Conservation (phyloP, 2,113 vertebrate species). For the Toxostoma redivivum region DNA sequence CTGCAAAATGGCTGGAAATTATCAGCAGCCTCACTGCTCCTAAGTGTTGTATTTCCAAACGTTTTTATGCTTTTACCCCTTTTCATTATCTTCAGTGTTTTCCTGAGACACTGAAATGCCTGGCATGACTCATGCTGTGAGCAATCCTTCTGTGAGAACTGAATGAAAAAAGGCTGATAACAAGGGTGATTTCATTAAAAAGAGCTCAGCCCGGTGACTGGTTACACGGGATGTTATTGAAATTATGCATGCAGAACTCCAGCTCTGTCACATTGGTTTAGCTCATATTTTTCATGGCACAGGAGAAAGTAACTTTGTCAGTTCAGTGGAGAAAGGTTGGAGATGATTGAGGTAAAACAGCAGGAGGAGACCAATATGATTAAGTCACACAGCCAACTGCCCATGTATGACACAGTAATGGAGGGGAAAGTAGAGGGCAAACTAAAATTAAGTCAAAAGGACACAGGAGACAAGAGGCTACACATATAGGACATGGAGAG, state of each 20-base stretch:
- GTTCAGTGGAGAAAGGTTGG: conserved; percentile 39
- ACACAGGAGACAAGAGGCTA: conserved; percentile 32
- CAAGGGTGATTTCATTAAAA: conserved; percentile 32
- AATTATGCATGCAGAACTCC: conserved; percentile 33
- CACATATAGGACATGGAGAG: neutral
- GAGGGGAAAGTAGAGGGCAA: conserved; percentile 53
- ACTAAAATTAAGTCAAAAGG: conserved; percentile 41
- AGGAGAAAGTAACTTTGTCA: conserved; percentile 32
- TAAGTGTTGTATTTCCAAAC: neutral
- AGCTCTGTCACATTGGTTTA: neutral
- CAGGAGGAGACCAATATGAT: conserved; percentile 20
- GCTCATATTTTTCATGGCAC: neutral
- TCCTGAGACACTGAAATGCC: neutral
- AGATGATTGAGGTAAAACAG: conserved; percentile 56
- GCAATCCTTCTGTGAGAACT: conserved; percentile 25
- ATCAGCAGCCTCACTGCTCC: neutral
- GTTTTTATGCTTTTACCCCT: neutral
- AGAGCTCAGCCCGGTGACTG: neutral
- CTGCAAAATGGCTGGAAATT: neutral
- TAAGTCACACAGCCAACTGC: conserved; percentile 43
- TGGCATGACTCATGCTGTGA: conserved; percentile 1
- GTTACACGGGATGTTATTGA: neutral
- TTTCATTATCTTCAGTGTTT: neutral
- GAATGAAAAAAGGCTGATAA: conserved; percentile 35
- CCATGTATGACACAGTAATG: conserved; percentile 33